These are phyloP conservation scores for Corythoichthys haematopterus DNA, from an alignment of 2,113 vertebrate genomes.

Conservation along the genomic window DNA sequence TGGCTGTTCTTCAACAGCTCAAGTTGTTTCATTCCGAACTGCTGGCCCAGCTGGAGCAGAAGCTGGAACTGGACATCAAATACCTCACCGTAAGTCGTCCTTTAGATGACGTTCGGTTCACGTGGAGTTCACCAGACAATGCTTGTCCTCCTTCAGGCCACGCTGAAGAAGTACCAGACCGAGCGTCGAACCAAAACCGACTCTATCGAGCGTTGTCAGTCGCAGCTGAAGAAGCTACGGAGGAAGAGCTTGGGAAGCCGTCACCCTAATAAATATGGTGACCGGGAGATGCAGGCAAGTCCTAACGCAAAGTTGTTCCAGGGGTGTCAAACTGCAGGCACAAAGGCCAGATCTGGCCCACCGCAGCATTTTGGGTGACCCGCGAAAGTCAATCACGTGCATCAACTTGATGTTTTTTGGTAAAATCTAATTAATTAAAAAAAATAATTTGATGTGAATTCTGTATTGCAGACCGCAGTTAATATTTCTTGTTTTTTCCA, in stretches of 20 bases:
- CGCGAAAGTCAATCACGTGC: too few species aligned
- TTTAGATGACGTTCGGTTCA: neutral
- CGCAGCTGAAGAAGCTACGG: constrained; percentile 81
- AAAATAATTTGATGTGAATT: too few species aligned
- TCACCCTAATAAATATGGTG: constrained; percentile 82
- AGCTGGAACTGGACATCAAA: constrained; percentile 81
- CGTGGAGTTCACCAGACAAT: neutral
- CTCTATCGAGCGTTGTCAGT: constrained; percentile 79
- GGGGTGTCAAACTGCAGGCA: too few species aligned
- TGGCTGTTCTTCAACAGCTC: constrained; percentile 55
- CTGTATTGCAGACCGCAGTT: too few species aligned
- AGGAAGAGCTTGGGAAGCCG: constrained; percentile 80
- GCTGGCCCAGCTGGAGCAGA: constrained; percentile 80
- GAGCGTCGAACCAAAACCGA: constrained; percentile 76
- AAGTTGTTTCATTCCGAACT: constrained; percentile 84
- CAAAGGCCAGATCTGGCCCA: too few species aligned
- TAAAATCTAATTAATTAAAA: too few species aligned
- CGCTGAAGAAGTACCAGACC: constrained; percentile 80
- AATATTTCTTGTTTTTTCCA: too few species aligned
- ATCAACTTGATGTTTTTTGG: too few species aligned
- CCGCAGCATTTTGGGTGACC: too few species aligned
- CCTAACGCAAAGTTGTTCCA: too few species aligned
- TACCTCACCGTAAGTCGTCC: constrained; percentile 70
- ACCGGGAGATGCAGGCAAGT: constrained; percentile 80
- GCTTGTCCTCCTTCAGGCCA: constrained; percentile 63